Base-by-base conservation (phyloP, 2,888 invertebrate species). In the Balanococcus diminutus region DNA sequence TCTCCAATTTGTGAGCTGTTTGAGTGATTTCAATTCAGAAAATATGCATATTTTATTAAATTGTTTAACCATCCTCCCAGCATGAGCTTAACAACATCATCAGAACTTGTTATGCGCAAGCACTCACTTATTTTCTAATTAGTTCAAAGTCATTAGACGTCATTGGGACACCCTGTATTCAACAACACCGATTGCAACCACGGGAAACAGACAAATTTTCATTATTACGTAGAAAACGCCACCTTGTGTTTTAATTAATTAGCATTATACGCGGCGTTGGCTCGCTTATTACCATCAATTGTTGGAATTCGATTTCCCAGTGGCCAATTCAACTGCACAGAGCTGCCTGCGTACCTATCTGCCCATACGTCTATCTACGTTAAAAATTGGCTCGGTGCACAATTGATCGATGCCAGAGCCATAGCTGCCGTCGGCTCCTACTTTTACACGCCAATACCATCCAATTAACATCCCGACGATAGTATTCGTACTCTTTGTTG, bases 251-350 rank as follows among this genome's bases (percentile, higher is more conserved):
- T 51, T 6, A 51, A 51, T 51, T 51, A 51, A 51, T 51, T 51
- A 51, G 19, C 19, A 51, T 51, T 51, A 51, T 51, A 19, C 61
- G 61, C 61, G 14, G 2, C 61, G 61, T 19, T 51, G 51, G 51
- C 28, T 19, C 22, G 56, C 22, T 67, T 25, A 25, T 67, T 67
- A 67, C 61, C 25, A 67, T 67, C 61, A 67, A 67, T 67, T 67
- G 61, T 67, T 67, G 28, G 61, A 67, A 67, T 67, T 67, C 11
- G 61, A n/a, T n/a, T n/a, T n/a, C n/a, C n/a, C n/a, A n/a, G 61
- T 28, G 61, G 61, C 61, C 61, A 9, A 28, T 28, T 61, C 61
- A 11, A 61, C 61, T 9, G 14, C 61, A 14, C 42, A 42, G 42
- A 42, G 1, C 5, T 36, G 5, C 36, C 36, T 42, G 42, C 8